A percentile compares a stretch with the other conserved stretches of the same genome.
Conservation (phyloP, 2,113 vertebrate species). For the Silurus glanis region DNA sequence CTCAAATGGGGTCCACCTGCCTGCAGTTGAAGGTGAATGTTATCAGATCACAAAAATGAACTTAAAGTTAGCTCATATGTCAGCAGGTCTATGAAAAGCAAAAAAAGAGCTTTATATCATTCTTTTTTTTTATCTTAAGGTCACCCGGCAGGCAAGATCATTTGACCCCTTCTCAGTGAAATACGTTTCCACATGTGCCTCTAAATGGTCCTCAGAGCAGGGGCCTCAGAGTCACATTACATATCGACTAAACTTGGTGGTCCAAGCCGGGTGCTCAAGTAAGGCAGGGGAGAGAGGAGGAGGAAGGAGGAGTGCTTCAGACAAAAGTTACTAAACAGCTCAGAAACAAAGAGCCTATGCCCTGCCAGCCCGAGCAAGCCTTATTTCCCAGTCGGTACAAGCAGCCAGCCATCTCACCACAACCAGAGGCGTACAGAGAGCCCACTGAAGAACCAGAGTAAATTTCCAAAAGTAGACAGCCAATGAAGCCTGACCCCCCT, state of each 20-base stretch:
- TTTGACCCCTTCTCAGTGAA: constrained; percentile 49
- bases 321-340: constrained; percentile 58
- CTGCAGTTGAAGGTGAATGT: constrained; percentile 14
- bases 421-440: constrained; percentile 22
- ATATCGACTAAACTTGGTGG: constrained; percentile 54
- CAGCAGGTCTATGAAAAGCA: constrained; percentile 11
- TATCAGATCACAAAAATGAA: constrained; percentile 39
- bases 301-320: constrained; percentile 34
- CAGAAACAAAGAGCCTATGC: constrained; percentile 45
- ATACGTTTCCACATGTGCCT: constrained; percentile 49
- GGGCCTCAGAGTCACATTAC: constrained; percentile 52
- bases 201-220: constrained; percentile 34
- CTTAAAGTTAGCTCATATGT: constrained; percentile 30
- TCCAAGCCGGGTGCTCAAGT: constrained; percentile 38
- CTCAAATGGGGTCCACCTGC: neutral
- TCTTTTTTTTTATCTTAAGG: constrained; percentile 36
- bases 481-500: constrained; percentile 54
- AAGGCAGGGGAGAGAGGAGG: constrained; percentile 18
- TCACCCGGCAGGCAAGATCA: constrained; percentile 31
- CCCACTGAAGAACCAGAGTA: constrained; percentile 8
- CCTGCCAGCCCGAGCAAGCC: constrained; percentile 42
- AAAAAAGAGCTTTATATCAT: constrained; percentile 32
- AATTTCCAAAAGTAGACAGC: constrained; percentile 40
- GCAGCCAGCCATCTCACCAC: constrained; percentile 10
- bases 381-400: constrained; percentile 37